Evolutionary conservation across 2,113 vertebrate species (phyloP), one percentile per base, ranked within the genome.

Genomic region (Gorilla gorilla): DNA sequence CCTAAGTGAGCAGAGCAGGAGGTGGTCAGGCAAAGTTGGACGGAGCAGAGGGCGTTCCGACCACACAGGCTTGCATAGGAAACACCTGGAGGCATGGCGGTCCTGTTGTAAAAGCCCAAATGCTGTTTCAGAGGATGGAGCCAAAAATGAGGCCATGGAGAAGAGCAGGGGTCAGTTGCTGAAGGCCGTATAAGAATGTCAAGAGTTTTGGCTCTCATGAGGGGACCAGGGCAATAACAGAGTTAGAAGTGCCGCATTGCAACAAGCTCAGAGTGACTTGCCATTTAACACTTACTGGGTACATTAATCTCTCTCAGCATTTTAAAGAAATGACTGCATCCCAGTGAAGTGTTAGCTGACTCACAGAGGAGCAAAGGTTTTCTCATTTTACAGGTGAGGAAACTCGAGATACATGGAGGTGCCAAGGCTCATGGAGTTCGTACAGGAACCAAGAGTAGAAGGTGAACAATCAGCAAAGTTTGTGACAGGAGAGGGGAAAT

Each of bases 301-400:
- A 9, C 30, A 64, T 73, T 57, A 3, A 6, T 23, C 81, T 95
- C 80, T 23, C 85, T 96, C 87, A n/a, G 84, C 85, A 55, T 23
- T 73, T 89, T 27, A 32, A 27, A 68, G 80, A 89, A 76, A 32
- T 27, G 25, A 64, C 16, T 50, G 14, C n/a, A 27, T 48, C 57
- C 75, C 30, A 30, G 5, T 25, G 59, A 80, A 40, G 40, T 9
- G 43, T 50, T 20, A 8, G 45, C 3, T 0, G 45, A 55, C n/a
- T 73, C 72, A 3, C 20, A 32, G 40, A 20, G 3, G 25, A 61
- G 57, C 38, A 55, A 48, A 75, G 45, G 16, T 6, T 66, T 88
- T 89, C 59, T 97, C 72, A 75, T 30, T 93, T 93, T 73, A 73
- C 81, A 89, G 80, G 81, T 61, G 93, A 90, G 27, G 93, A 93